Evolutionary conservation across 2,797 vertebrate genomes (phyloP), one percentile per base, ranked within the genome.

Genomic region (Otolemur crassicaudatus): DNA sequence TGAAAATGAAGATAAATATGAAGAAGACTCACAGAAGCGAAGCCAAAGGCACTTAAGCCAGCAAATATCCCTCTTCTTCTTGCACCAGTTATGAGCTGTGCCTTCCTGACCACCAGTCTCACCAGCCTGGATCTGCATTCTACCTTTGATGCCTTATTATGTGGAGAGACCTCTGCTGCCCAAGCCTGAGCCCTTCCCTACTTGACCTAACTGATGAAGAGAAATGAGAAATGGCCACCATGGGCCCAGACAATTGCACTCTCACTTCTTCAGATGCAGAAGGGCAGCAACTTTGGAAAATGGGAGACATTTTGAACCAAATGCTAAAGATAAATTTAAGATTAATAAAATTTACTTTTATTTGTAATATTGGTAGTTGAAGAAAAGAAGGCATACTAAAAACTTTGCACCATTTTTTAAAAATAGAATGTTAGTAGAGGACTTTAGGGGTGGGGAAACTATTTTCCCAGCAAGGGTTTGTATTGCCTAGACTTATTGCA

Each of bases 321-420:
- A 81, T 29, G 22, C 37, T 23, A 7, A 94, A 90, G 2, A 63
- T 27, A 75, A 92, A 92, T 75, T 93, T 94, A 77, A 92, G 63
- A 72, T 37, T 69, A 90, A 75, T 75, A 85, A 82, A 90, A 86
- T 91, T 92, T 92, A 8, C 67, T 94, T 90, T 87, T 79, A 81
- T 94, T 86, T 86, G 27, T 49, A 89, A 75, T 34, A 40, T 17
- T 49, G 14, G 29, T 56, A 22, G 27, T 31, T 94, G 37, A 80
- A 56, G 7, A 84, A 46, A 92, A 53, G 63, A 75, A 60, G 20
- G 17, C 12, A 43, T 69, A 85, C 69, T 46, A 94, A 91, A 12
- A 86, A 82, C 11, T 70, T 20, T 46, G 43, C 60, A 77, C 14
- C 37, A 56, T 53, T 80, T 87, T 87, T 93, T 81, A 3, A 16